Conservation (phyloP, 2,797 vertebrate species). For the Leptatherina wallacei region DNA sequence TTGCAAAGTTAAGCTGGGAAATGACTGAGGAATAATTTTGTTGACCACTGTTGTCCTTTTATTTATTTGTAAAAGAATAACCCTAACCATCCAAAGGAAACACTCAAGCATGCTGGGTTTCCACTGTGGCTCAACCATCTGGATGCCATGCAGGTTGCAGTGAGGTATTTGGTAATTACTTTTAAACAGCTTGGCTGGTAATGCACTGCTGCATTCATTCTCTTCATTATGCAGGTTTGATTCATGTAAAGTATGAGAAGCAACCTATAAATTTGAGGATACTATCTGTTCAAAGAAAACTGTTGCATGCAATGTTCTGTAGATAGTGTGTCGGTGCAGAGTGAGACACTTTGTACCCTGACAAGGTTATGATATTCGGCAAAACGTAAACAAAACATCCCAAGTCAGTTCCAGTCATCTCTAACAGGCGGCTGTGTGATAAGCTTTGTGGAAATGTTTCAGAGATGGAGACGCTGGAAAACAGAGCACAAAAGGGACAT, state of each 20-base stretch:
- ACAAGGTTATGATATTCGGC: conserved; percentile 28
- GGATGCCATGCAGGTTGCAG: conserved; percentile 34
- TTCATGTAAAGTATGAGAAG: neutral
- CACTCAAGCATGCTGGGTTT: conserved; percentile 21
- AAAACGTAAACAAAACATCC: conserved; percentile 65
- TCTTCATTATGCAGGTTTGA: neutral
- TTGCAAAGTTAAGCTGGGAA: neutral
- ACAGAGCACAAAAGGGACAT: conserved; percentile 78
- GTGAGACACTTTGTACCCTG: conserved; percentile 15
- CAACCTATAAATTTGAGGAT: neutral
- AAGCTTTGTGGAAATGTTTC: conserved; percentile 67
- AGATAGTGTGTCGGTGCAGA: conserved; percentile 28
- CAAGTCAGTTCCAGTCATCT: conserved; percentile 57
- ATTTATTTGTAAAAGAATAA: conserved; percentile 14
- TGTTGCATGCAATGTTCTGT: neutral
- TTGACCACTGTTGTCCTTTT: neutral
- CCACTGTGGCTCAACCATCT: conserved; percentile 16
- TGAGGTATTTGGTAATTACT: conserved; percentile 27
- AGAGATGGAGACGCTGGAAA: conserved; percentile 61
- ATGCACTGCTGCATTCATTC: neutral
- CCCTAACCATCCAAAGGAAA: neutral
- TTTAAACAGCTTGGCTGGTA: conserved; percentile 13
- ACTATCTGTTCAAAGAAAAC: neutral
- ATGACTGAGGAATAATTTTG: neutral
- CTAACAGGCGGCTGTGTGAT: conserved; percentile 53